A percentile compares a stretch with the other conserved stretches of the same genome.
Conservation (phyloP, 2,113 vertebrate genomes). For the Misgurnus anguillicaudatus region DNA sequence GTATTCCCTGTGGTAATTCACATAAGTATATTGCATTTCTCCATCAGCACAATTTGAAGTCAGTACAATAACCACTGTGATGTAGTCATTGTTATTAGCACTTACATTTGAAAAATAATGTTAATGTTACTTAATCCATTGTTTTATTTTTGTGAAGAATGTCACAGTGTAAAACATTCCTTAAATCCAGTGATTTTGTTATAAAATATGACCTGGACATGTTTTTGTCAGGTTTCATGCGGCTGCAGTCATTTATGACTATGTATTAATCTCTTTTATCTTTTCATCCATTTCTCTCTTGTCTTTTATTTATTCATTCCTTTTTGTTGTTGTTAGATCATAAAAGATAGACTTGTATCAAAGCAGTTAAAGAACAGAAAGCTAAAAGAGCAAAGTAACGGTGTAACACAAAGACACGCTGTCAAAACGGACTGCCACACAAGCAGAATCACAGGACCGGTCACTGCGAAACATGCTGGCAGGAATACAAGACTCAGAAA, state of each 20-base stretch:
- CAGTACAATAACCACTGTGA: no score
- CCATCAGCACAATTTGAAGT: no score
- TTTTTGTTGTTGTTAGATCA: background rate
- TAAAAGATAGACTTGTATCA: conserved; percentile 11
- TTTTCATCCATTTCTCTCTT: conserved; percentile 33
- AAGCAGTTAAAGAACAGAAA: conserved; percentile 12
- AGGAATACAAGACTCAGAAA: conserved; percentile 24
- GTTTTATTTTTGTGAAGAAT: no score
- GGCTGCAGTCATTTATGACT: background rate
- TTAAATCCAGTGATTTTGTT: no score
- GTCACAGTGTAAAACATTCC: no score
- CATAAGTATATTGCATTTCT: no score
- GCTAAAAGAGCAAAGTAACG: background rate
- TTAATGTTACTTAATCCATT: no score
- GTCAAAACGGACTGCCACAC: conserved; percentile 32
- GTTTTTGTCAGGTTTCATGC: background rate
- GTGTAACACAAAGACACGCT: conserved; percentile 22
- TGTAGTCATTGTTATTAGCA: no score
- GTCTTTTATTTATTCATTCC: background rate
- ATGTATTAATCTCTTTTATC: background rate
- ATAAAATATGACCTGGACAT: no score
- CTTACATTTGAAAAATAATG: no score
- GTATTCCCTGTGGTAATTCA: no score
- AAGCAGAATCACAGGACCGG: conserved; percentile 21
- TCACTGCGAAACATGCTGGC: conserved; percentile 10